Evolutionary conservation across 2,113 vertebrate species (phyloP).

Genomic region (Passerina amoena): DNA sequence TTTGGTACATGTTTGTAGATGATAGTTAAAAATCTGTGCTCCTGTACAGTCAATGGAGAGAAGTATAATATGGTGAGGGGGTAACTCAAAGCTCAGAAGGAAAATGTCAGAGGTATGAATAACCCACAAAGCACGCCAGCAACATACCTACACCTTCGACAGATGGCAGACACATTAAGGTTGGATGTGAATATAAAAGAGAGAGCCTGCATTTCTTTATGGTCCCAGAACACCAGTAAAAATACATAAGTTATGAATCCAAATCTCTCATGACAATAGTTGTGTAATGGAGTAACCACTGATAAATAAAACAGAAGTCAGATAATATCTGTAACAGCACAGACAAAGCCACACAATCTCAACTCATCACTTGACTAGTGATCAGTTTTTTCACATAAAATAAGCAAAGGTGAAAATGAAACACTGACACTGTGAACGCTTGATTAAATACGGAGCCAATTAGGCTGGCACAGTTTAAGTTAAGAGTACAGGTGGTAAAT

Average conservation of each 20-base stretch:
- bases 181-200: neutral
- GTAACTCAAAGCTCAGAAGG: neutral
- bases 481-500: constrained; percentile 38
- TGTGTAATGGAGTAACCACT: neutral
- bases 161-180: neutral
- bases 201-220: neutral
- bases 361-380: neutral
- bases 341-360: neutral
- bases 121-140: neutral
- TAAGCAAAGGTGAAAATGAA: constrained; percentile 37
- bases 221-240: neutral
- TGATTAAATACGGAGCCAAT: constrained; percentile 22
- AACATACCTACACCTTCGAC: neutral
- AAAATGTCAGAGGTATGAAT: neutral
- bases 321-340: neutral
- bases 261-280: neutral
- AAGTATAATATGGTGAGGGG: neutral
- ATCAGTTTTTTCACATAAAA: neutral
- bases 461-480: constrained; percentile 25
- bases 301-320: neutral
- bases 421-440: neutral
- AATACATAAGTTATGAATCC: neutral
- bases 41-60: neutral
- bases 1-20: neutral
- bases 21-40: neutral